phyloP scores from a whole-genome alignment of 2,113 vertebrate genomes.

The Rutilus rutilus region DNA sequence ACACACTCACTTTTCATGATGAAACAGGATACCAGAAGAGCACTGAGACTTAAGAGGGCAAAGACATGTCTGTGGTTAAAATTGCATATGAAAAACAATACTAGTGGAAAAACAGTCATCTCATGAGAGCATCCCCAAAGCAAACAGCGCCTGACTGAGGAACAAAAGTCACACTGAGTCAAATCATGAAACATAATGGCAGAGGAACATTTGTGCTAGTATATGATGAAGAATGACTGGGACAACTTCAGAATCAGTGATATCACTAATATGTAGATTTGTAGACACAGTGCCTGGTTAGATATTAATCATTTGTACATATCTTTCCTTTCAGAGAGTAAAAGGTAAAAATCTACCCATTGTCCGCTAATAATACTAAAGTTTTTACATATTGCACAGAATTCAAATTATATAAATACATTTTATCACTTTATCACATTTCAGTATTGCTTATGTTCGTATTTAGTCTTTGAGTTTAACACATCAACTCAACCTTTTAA shows the following conservation, averaged over 20 bases:
- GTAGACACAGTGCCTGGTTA: not conserved
- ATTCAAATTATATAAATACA: not conserved
- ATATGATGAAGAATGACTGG: not conserved
- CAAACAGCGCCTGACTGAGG: conserved; percentile 9
- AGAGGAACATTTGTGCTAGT: conserved; percentile 11
- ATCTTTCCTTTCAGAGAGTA: not conserved
- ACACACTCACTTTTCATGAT: not conserved
- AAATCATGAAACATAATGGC: conserved; percentile 41
- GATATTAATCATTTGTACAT: conserved; percentile 8
- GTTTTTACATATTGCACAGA: not conserved
- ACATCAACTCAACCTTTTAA: not conserved
- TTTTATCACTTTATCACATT: not conserved
- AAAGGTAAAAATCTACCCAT: not conserved
- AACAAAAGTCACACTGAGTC: conserved; percentile 42
- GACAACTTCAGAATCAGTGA: not conserved
- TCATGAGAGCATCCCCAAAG: conserved; percentile 32
- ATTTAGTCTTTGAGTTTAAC: not conserved
- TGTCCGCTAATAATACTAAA: not conserved
- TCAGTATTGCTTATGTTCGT: not conserved
- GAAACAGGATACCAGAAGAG: conserved; percentile 9
- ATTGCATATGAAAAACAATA: conserved; percentile 28
- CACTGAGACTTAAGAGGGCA: conserved; percentile 1
- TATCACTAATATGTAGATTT: conserved; percentile 34
- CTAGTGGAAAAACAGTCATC: conserved; percentile 40
- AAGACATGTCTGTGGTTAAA: conserved; percentile 40